Percentiles rank a stretch among this genome's conserved stretches.
Conservation (phyloP, 1,140 invertebrate species). For the Schlechtendalia chinensis region DNA sequence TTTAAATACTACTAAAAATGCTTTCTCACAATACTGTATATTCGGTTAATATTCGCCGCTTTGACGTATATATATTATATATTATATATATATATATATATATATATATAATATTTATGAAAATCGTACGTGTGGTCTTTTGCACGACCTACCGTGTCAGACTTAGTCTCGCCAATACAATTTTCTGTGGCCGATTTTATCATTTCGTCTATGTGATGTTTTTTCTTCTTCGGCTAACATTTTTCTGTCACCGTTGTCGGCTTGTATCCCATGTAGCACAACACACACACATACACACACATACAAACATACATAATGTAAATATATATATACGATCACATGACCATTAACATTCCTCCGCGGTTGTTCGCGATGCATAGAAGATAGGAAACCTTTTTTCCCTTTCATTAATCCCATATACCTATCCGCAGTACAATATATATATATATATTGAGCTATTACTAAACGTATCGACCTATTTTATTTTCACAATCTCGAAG, state of each 20-base stretch:
- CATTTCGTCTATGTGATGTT: background rate
- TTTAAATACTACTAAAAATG: too few species aligned
- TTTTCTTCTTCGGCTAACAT: background rate
- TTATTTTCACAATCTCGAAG: slow-evolving; percentile 16
- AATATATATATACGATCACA: background rate
- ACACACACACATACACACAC: background rate
- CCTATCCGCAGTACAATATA: background rate
- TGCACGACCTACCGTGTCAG: slow-evolving; percentile 25
- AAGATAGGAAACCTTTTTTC: background rate
- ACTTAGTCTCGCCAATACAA: background rate
- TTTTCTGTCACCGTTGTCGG: background rate
- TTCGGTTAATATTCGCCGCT: too few species aligned
- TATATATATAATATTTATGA: background rate
- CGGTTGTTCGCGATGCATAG: background rate
- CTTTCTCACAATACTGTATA: too few species aligned
- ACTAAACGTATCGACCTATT: background rate
- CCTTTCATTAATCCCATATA: background rate
- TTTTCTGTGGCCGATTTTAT: background rate
- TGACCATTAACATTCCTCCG: slow-evolving; percentile 34
- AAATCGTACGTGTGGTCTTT: background rate
- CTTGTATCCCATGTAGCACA: background rate
- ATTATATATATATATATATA: too few species aligned
- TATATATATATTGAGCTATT: background rate
- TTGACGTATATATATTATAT: too few species aligned
- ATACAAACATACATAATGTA: background rate